Evolutionary conservation across 2,888 invertebrate genomes (phyloP), one percentile per base, ranked within the genome.

Genomic region (Euproctis similis): DNA sequence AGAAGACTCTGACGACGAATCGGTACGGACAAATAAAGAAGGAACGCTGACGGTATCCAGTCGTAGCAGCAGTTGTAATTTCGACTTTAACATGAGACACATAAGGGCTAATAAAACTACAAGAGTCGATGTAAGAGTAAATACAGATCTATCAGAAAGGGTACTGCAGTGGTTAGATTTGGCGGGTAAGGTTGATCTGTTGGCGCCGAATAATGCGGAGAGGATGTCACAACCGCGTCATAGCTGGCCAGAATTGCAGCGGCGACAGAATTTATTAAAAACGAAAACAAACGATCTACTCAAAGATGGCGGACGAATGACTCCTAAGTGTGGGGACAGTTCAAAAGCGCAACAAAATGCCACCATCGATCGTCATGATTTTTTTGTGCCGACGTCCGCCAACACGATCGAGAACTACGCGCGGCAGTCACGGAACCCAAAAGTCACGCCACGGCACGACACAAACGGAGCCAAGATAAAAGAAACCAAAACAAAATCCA

Each of bases 121-220:
- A 4, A 59, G 78, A 26, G 46, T 46, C 1, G 81, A 82, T 2
- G 50, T 45, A 1, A 67, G 69, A 32, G 74, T 74, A 26, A 73
- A 65, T 38, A 78, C 68, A 0, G 82, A 81, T n/a, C 47, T 85
- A 10, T 85, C 92, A 0, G 92, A 93, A 36, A 84, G 92, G 30
- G 94, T 94, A 0, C 69, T 93, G 2, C 90, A 92, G 49, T 94
- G 94, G 94, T 58, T 94, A 42, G 92, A 93, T 59, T 71, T 93
- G 31, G 92, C 92, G 0, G 90, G 90, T 0, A 87, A 88, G 53
- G 78, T 85, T 2, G 78, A 81, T 44, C 49, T 85, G 13, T 39
- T 85, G 9, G 65, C 69, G n/a, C 65, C 75, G 2, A 67, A 70
- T 8, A 73, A 66, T 13, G 58, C 40, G 0, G 74, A 76, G 31